These are phyloP conservation scores for Drosophila suboccidentalis DNA, from an alignment of 2,888 invertebrate species.

Conservation along the genomic window DNA sequence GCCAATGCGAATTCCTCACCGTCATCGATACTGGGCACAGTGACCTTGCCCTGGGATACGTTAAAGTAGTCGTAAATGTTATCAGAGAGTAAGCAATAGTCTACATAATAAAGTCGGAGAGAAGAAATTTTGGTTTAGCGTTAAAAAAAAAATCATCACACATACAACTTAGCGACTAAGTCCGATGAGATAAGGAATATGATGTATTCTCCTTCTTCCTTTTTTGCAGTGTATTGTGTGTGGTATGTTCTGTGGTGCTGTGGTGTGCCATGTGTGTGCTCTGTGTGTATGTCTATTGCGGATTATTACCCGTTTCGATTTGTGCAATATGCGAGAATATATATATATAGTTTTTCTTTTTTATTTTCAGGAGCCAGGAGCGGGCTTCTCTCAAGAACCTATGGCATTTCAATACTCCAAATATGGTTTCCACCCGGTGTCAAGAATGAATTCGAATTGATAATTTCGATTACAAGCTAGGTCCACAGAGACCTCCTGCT, in stretches of 20 bases:
- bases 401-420: conserved; percentile 52
- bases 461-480: conserved; percentile 50
- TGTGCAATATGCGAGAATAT: conserved; percentile 25
- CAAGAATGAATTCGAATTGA: conserved; percentile 35
- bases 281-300: conserved; percentile 21
- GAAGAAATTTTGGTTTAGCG: conserved; percentile 82
- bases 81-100: conserved; percentile 92
- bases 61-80: conserved; percentile 97
- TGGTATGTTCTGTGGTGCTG: conserved; percentile 17
- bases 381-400: conserved; percentile 73
- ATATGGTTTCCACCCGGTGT: conserved; percentile 68
- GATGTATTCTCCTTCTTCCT: conserved; percentile 12
- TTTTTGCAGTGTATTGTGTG: conserved; percentile 6
- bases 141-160: conserved; percentile 36
- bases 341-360: background rate
- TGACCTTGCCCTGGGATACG: conserved; percentile 98
- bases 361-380: conserved; percentile 79
- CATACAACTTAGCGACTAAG: conserved; percentile 45
- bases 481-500: conserved; percentile 80
- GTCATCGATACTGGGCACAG: conserved; percentile 98
- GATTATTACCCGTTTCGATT: conserved; percentile 2
- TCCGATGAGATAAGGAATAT: conserved; percentile 32
- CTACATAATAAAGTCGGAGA: conserved; percentile 87
- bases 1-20: conserved; percentile 95
- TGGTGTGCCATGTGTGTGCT: conserved; percentile 23